Evolutionary conservation across 2,888 invertebrate species (phyloP), one percentile per base, ranked within the genome.

Genomic region (Drosophila lacicola): DNA sequence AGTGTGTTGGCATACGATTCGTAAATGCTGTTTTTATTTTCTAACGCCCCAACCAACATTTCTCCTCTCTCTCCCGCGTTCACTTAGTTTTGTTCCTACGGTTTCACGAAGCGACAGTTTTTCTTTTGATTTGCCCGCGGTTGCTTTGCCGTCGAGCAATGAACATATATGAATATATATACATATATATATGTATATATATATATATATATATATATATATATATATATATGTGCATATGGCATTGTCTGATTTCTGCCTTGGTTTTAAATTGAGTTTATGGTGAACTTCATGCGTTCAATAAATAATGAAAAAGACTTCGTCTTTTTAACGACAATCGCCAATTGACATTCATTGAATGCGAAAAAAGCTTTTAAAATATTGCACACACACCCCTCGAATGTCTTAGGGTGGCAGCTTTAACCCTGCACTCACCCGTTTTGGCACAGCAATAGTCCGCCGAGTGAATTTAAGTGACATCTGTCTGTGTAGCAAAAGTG

Each of bases 301-400:
- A 57, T 61, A 62, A 71, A 61, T 50, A 56, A 60, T 56, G 58
- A 42, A 13, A 25, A 33, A 19, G 5, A 41, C 13, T 29, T 53
- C 25, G 17, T 29, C 9, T 41, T 53, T 53, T 41, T 37, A 29
- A 29, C 60, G 19, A 5, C 34, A 58, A 65, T 41, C 39, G 62
- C 49, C 53, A 39, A 53, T 58, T 61, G 68, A 77, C 73, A 65
- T 67, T 77, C 58, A 77, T 77, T 69, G 73, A 67, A 73, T 45
- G 67, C 45, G 76, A 77, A 68, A 58, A 70, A 76, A 67, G 63
- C 70, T 70, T 77, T 77, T 76, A 70, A 70, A 61, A 67, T 47
- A 36, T 64, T 37, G 47, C 50, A 21, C 53, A n/a, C 62, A 36
- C 41, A 36, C 25, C 13, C 51, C 11, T 14, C 8, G 11, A 6